Evolutionary conservation across 2,797 vertebrate genomes (phyloP).

Genomic region (Sphenopsis melanotis): DNA sequence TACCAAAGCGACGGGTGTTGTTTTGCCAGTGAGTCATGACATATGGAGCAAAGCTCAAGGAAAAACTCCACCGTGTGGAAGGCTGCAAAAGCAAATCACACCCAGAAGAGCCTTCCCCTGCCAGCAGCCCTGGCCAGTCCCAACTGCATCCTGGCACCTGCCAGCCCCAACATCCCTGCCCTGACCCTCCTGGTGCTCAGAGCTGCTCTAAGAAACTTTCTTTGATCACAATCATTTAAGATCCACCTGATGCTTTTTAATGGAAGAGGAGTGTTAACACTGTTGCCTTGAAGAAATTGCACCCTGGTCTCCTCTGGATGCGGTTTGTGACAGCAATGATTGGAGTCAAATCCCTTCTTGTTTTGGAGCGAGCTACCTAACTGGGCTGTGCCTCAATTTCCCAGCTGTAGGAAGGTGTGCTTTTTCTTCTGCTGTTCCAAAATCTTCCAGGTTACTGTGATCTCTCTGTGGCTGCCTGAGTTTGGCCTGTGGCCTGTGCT

Average conservation of each 20-base stretch:
- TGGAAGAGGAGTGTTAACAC: neutral
- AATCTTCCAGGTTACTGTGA: neutral
- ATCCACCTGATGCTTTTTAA: neutral
- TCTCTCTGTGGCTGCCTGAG: neutral
- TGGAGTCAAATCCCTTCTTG: neutral
- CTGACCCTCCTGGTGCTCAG: neutral
- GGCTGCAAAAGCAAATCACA: conserved; percentile 23
- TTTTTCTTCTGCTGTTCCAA: neutral
- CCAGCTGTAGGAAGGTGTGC: neutral
- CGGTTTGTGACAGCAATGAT: neutral
- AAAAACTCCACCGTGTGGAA: conserved; percentile 8
- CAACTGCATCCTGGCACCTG: neutral
- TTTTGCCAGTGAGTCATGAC: conserved; percentile 63
- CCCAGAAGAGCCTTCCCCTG: neutral
- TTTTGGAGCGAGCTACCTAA: neutral
- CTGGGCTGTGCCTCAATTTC: neutral
- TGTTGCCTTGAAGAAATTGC: neutral
- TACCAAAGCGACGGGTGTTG: neutral
- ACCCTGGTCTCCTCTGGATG: accelerated
- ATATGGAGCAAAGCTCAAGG: conserved; percentile 38
- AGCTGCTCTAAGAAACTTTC: neutral
- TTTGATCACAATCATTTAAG: neutral
- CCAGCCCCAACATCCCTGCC: neutral
- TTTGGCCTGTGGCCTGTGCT: neutral
- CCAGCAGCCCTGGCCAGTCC: neutral